Evolutionary conservation across 2,113 vertebrate species (phyloP).

Genomic region (Corythornis madagascariensis): DNA sequence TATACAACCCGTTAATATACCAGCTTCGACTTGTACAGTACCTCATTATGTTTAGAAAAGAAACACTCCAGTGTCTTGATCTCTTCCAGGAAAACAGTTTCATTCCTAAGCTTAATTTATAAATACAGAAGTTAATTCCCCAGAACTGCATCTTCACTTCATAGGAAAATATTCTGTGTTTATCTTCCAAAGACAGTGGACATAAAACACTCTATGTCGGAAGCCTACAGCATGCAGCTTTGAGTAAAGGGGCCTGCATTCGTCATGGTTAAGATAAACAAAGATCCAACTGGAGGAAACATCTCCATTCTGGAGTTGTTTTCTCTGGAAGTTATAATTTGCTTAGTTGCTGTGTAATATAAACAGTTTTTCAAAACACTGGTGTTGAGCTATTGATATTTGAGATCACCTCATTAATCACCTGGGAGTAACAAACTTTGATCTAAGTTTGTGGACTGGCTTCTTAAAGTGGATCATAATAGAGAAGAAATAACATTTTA

Average conservation of each 20-base stretch:
- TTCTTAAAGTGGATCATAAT: constrained; percentile 58
- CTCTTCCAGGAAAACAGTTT: neutral
- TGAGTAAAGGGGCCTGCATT: constrained; percentile 47
- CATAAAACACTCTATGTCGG: constrained; percentile 41
- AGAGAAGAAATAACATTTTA: neutral
- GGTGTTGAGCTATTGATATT: constrained; percentile 65
- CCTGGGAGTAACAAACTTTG: constrained; percentile 64
- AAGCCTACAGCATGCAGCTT: constrained; percentile 4
- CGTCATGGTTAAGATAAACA: constrained; percentile 69
- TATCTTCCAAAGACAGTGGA: constrained; percentile 55
- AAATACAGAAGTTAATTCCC: constrained; percentile 60
- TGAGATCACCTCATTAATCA: constrained; percentile 76
- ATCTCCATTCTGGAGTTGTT: constrained; percentile 28
- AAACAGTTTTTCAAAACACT: constrained; percentile 67
- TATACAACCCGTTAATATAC: neutral
- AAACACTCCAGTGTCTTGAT: neutral
- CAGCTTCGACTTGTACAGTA: neutral
- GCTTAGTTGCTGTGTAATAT: constrained; percentile 48
- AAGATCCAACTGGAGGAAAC: constrained; percentile 59
- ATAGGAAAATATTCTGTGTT: constrained; percentile 62
- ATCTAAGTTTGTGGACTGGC: constrained; percentile 49
- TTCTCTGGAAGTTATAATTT: constrained; percentile 58
- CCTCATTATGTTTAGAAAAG: constrained; percentile 57
- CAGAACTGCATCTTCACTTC: constrained; percentile 40
- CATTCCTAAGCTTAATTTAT: neutral